Percentiles rank a stretch among this genome's conserved stretches.
Evolutionary conservation across 2,113 vertebrate species (phyloP).

Genomic region (Apteryx mantelli): DNA sequence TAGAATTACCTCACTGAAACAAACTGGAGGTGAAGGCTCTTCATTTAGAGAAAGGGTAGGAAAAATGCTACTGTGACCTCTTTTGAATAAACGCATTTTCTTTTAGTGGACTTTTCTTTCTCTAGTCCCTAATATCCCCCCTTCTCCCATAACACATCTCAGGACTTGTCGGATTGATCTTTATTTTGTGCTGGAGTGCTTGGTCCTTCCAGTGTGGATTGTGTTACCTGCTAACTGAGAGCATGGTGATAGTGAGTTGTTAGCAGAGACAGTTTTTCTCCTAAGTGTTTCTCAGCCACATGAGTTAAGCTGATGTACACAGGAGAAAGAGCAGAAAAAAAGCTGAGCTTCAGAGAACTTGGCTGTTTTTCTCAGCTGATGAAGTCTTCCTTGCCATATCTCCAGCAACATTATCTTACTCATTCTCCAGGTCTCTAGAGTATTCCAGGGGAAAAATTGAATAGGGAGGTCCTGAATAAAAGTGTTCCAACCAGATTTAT

Average conservation of each 20-base stretch:
- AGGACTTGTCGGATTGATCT: background rate
- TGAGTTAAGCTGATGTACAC: background rate
- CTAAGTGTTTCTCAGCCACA: background rate
- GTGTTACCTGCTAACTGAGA: background rate
- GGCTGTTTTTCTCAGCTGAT: background rate
- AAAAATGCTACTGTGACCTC: background rate
- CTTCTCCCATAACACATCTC: background rate
- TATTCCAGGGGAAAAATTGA: background rate
- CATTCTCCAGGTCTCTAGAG: background rate
- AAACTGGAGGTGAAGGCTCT: background rate
- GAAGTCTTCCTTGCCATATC: background rate
- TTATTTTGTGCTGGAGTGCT: background rate
- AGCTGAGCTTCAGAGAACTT: background rate
- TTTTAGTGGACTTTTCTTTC: background rate
- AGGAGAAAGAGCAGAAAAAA: background rate
- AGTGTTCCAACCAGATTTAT: background rate
- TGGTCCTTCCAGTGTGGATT: background rate
- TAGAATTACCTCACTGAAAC: background rate
- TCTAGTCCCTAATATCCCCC: background rate
- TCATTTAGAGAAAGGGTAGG: background rate
- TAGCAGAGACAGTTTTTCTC: background rate
- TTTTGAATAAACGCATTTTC: background rate
- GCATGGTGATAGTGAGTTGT: background rate
- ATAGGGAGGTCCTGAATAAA: background rate
- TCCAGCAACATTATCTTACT: background rate